phyloP scores from a whole-genome alignment of 2,113 vertebrate species.

The Mustela nigripes region DNA sequence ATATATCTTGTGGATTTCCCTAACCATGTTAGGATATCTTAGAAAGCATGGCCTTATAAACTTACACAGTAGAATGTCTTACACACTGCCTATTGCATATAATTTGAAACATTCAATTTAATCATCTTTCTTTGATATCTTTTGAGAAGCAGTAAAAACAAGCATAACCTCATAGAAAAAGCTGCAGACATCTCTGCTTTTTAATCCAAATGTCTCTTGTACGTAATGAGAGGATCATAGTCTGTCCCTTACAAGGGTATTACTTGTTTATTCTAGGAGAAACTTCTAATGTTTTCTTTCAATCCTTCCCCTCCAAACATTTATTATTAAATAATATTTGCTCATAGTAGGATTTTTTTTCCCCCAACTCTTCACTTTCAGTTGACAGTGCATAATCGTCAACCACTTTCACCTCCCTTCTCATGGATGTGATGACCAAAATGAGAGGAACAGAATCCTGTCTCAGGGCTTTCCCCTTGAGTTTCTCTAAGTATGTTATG shows the following conservation, averaged over 20 bases:
- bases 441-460: background rate
- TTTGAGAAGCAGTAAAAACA: background rate
- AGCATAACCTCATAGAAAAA: background rate
- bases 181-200: background rate
- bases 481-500: background rate
- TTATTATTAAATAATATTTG: background rate
- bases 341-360: background rate
- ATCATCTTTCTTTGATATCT: background rate
- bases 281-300: background rate
- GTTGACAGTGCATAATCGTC: background rate
- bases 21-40: background rate
- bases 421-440: background rate
- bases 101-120: background rate
- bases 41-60: background rate
- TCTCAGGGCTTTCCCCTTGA: background rate
- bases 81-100: background rate
- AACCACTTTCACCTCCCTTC: background rate
- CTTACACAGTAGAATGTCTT: background rate
- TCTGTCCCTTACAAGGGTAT: background rate
- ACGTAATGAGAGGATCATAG: background rate
- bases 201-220: background rate
- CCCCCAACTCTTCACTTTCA: background rate
- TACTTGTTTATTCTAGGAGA: background rate
- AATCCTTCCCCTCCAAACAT: background rate
- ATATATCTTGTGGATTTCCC: background rate